Base-by-base conservation (phyloP, 2,113 vertebrate genomes). In the Aldabrachelys gigantea region DNA sequence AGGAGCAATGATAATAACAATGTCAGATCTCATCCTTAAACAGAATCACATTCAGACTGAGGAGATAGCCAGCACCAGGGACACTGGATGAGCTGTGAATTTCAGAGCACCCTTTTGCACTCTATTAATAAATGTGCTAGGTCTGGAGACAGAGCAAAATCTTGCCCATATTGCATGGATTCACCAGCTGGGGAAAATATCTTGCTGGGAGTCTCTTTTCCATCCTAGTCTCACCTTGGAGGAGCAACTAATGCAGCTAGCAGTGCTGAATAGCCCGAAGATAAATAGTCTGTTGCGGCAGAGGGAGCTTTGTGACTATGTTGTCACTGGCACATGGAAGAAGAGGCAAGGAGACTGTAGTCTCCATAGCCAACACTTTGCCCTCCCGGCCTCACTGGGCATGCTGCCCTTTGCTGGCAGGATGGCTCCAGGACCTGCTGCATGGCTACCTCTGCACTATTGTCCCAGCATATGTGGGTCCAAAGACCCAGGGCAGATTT, bases 91-190 rank as follows among this genome's bases (percentile, higher is more conserved):
- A 84, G 81, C 62, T 92, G 92, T 82, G 89, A 75, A 3, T 53
- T 89, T 88, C 89, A 88, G 49, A 65, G 75, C 91, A 78, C 6
- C 91, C 29, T 84, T 89, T 52, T 89, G 78, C 16, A 3, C 19
- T 16, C 24, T 3, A 78, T 89, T 56, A 89, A 82, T 52, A 35
- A 87, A 85, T 0, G 1, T 57, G 50, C 65, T 52, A 38, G 82
- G 57, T 31, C 62, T 79, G 62, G 80, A 69, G 8, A 54, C n/a
- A 38, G 69, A 38, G 24, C 31, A 41, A 24, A 27, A 38, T 56
- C 80, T 16, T 81, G 35, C 21, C 31, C 52, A 24, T 12, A 22
- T 12, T 14, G 80, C 0, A 1, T 0, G 21, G 84, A 52, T 56
- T 35, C 27, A 10, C 0, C 5, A 29, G 72, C 24, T 80, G 89